Base-by-base conservation (phyloP, 2,888 invertebrate species). In the Drosophila hawaiiensis region DNA sequence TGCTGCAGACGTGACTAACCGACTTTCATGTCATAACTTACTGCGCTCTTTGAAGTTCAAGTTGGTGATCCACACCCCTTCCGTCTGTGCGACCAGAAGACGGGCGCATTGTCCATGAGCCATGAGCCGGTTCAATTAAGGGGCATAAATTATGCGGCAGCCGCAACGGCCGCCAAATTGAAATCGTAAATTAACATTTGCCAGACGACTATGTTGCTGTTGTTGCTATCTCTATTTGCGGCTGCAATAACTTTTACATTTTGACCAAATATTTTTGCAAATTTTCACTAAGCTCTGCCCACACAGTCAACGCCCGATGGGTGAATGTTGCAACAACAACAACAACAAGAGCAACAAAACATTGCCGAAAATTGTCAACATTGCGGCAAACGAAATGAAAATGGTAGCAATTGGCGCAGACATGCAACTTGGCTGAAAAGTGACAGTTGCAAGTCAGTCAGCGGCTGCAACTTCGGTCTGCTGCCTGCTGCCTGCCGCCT, bases 181-280 rank as follows among this genome's bases (percentile, higher is more conserved):
- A 90, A 91, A 91, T 86, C 87, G 89, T 91, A 90, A 91, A 90
- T 89, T 90, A 90, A 90, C 90, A 81, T 83, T 84, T 83, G 82
- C 82, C 82, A 85, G 85, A 89, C 84, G 47, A 37, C 35, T 28
- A 37, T 43, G 65, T 22, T n/a, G 39, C 37, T 25, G 28, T 37
- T 41, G 22, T 55, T 33, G 43, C 37, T 47, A 29, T 55, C 53
- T 33, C 39, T 12, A 39, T 50, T 47, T 50, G 59, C 76, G 41
- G 59, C 31, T 68, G 87, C 87, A 73, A 86, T 85, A 90, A 86
- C 87, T 87, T 87, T 91, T 87, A 89, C 91, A 91, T 91, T 87
- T 86, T 90, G 89, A 84, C 90, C 90, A 90, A 90, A 87, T 87
- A 89, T 86, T 86, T 86, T 84, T 84, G 88, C 85, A 89, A 87